Conservation (phyloP, 1,140 invertebrate genomes). For the Zaprionus gabonicus region DNA sequence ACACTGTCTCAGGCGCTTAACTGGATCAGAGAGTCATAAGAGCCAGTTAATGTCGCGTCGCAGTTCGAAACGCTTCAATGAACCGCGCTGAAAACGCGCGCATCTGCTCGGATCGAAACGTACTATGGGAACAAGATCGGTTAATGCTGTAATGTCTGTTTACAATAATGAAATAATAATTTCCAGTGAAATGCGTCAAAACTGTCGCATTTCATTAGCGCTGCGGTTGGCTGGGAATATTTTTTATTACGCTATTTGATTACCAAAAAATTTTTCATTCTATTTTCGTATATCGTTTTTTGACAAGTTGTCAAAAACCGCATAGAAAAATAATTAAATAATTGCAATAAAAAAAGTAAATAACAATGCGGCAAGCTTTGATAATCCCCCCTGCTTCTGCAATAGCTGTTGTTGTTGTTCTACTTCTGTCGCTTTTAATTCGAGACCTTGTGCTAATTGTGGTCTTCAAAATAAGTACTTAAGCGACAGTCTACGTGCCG, state of each 20-base stretch:
- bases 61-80: background rate
- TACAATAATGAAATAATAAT: conserved; percentile 3
- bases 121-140: background rate
- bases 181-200: conserved; percentile 1
- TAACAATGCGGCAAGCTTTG: conserved; percentile 51
- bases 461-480: conserved; percentile 26
- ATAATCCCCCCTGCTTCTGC: conserved; percentile 1
- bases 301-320: conserved; percentile 26
- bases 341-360: conserved; percentile 48
- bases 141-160: background rate
- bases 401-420: conserved; percentile 5
- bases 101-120: background rate
- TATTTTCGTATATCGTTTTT: conserved; percentile 15
- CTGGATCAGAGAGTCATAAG: background rate
- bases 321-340: conserved; percentile 39
- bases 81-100: background rate
- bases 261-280: background rate
- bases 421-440: conserved; percentile 32
- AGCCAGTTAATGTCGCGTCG: background rate
- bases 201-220: background rate
- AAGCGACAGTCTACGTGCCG: conserved; percentile 60
- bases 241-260: background rate
- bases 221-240: conserved; percentile 11
- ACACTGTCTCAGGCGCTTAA: background rate
- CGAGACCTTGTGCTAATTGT: conserved; percentile 59